Percentiles rank a stretch among this genome's conserved stretches.
Evolutionary conservation across 2,797 vertebrate species (phyloP).

Genomic region (Silurus aristotelis): DNA sequence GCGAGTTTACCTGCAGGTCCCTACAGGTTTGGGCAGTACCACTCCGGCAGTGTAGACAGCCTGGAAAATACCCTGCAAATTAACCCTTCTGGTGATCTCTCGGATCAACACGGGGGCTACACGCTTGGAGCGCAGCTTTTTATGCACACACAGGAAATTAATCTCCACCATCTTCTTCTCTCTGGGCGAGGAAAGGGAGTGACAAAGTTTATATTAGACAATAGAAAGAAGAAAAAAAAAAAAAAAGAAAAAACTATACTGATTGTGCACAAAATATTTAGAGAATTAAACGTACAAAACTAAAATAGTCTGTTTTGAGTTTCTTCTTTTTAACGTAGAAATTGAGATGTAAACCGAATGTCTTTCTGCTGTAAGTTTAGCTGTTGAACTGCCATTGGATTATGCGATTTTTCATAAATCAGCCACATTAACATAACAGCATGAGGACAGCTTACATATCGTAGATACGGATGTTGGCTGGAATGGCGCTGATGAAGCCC

Average conservation of each 20-base stretch:
- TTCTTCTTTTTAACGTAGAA: too few relatives aligned
- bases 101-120: constrained; percentile 95
- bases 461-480: constrained; percentile 91
- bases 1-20: constrained; percentile 88
- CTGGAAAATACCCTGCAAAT: constrained; percentile 96
- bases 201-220: too few relatives aligned
- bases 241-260: background rate
- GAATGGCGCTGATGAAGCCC: constrained; percentile 98
- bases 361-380: background rate
- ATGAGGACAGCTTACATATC: constrained; percentile 79
- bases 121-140: constrained; percentile 95
- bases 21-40: constrained; percentile 95
- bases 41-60: constrained; percentile 98
- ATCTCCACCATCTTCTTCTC: constrained; percentile 99
- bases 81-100: constrained; percentile 95
- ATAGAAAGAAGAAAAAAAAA: background rate
- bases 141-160: constrained; percentile 98
- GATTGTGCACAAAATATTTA: background rate
- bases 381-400: background rate
- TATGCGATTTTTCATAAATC: background rate
- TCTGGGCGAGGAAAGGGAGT: constrained; percentile 63
- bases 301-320: too few relatives aligned
- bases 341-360: too few relatives aligned
- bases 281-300: too few relatives aligned
- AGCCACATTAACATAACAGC: background rate